Base-by-base conservation (phyloP, 2,888 invertebrate genomes). In the Diloba caeruleocephala region DNA sequence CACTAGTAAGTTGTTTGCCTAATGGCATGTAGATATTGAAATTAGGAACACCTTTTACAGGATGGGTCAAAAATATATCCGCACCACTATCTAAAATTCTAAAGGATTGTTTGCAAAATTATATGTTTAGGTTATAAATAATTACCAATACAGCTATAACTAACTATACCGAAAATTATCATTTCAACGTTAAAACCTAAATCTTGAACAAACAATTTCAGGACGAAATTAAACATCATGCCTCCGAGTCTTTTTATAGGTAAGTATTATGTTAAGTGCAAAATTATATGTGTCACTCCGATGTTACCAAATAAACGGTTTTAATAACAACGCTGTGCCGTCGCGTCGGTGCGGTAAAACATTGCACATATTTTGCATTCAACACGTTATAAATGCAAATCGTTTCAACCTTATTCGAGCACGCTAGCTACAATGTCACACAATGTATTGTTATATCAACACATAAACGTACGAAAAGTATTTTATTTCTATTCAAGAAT, bases 261-360 rank as follows among this genome's bases (percentile, higher is more conserved):
- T 6, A 21, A 23, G 8, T 8, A 3, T 3, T 26, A 56, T 46
- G 48, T 57, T 14, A 49, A 37, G 37, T 43, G 25, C 37, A 57
- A 64, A 57, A 62, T 68, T 62, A 26, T 6, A 26, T 3, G 12
- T 4, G 5, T 5, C 10, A 3, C 26, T 26, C 5, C 26, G 54
- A 7, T 45, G 60, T 65, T 62, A 67, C 60, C 51, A 66, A 26
- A 26, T 21, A 17, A 17, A 17, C 17, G 21, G 21, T 21, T 21
- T 21, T 7, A n/a, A 26, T 50, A 74, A 74, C 67, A 75, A 71
- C 63, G 37, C 52, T 45, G 49, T 53, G 59, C 43, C 31, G 54
- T 55, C 53, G n/a, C n/a, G 46, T 49, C 26, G 14, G 25, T 32
- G 45, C 13, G 7, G n/a, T 46, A 33, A 26, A 21, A 21, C n/a